A percentile compares a stretch with the other conserved stretches of the same genome.
Conservation (phyloP, 2,797 vertebrate genomes). For the Danio choprae region DNA sequence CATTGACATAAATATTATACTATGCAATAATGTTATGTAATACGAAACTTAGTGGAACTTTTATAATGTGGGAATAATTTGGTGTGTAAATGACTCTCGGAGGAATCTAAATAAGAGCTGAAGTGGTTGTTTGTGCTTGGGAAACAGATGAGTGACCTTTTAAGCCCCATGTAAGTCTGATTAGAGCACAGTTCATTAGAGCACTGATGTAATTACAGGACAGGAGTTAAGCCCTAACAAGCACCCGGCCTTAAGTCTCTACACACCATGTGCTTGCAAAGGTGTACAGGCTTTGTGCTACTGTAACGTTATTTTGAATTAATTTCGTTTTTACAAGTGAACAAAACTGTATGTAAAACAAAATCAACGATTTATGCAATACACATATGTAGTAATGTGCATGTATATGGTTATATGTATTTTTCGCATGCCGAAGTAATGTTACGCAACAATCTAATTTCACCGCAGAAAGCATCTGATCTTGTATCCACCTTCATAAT, state of each 20-base stretch:
- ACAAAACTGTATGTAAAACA: not conserved
- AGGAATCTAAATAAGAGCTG: not conserved
- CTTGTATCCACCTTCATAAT: constrained; percentile 14
- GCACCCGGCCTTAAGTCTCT: constrained; percentile 36
- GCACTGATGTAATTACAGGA: constrained; percentile 54
- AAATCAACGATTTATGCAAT: constrained; percentile 18
- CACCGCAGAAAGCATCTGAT: not conserved
- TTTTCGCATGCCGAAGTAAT: constrained; percentile 47
- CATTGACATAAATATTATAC: not conserved
- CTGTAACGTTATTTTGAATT: constrained; percentile 5
- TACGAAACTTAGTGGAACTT: not conserved
- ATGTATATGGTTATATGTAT: constrained; percentile 38
- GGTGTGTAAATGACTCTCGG: too few species aligned
- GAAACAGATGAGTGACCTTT: constrained; percentile 48
- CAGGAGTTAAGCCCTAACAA: constrained; percentile 49
- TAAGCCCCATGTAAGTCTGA: constrained; percentile 53
- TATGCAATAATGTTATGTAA: constrained; percentile 3
- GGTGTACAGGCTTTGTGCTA: constrained; percentile 6
- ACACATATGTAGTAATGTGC: constrained; percentile 33
- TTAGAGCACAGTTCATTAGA: constrained; percentile 53
- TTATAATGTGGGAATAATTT: too few species aligned
- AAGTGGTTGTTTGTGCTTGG: constrained; percentile 19
- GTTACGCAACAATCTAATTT: not conserved
- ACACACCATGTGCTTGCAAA: constrained; percentile 42
- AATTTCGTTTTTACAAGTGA: not conserved